Evolutionary conservation across 2,888 invertebrate genomes (phyloP).

Genomic region (Mesorhabditis sp.): DNA sequence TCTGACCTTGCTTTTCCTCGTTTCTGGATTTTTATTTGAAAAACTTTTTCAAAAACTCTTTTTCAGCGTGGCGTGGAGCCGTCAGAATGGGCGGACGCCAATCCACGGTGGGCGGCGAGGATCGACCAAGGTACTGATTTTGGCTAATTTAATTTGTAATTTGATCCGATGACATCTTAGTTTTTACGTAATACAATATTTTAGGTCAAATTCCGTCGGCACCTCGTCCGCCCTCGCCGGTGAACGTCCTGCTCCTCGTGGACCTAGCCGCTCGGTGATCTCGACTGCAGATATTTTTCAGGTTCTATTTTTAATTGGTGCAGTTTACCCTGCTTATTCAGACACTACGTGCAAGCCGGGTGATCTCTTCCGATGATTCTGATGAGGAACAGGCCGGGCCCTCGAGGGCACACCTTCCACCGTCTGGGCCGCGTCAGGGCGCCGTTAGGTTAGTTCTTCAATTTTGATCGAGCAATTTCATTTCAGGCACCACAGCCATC

Average conservation of each 20-base stretch:
- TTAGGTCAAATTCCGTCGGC: slow-evolving; percentile 1
- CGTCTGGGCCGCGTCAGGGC: not conserved
- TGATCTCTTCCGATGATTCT: not conserved
- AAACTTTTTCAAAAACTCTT: no score
- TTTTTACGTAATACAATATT: not conserved
- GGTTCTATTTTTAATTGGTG: not conserved
- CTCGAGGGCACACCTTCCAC: not conserved
- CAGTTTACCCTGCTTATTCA: not conserved
- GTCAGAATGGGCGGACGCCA: slow-evolving; percentile 40
- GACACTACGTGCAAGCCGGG: not conserved
- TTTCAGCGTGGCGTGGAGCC: not conserved
- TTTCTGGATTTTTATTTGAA: no score
- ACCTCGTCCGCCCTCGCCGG: not conserved
- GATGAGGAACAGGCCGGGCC: not conserved
- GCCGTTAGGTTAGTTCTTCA: not conserved
- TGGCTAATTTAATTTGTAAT: not conserved
- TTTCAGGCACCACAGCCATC: slow-evolving; percentile 4
- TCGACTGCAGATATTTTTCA: not conserved
- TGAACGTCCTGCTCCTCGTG: not conserved
- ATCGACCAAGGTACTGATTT: slow-evolving; percentile 25
- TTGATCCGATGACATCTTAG: no score
- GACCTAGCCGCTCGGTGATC: not conserved
- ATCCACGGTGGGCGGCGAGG: slow-evolving; percentile 32
- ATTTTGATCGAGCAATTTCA: not conserved
- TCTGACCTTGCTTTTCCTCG: no score